Percentiles rank a stretch among this genome's conserved stretches.
These are phyloP conservation scores for Microtus ochrogaster DNA, from an alignment of 2,113 vertebrate genomes.

Conservation along the genomic window DNA sequence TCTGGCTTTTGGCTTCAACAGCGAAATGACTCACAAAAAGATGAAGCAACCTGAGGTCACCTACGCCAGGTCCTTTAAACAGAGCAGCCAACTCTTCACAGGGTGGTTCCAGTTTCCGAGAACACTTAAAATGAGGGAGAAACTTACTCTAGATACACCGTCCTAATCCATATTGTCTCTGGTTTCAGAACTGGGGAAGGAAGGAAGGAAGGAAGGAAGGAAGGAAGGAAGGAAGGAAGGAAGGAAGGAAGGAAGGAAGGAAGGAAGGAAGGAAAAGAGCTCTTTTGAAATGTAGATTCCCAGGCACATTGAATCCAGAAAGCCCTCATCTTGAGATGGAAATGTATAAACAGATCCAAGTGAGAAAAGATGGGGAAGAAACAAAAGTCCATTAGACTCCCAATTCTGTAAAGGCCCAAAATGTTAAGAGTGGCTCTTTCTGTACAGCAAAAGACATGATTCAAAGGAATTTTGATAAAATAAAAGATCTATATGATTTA, in stretches of 20 bases:
- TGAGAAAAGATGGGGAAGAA: background rate
- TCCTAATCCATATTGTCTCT: constrained; percentile 71
- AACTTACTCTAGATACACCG: constrained; percentile 47
- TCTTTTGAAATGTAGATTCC: constrained; percentile 75
- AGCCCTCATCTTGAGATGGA: background rate
- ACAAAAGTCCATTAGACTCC: constrained; percentile 44
- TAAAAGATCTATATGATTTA: background rate
- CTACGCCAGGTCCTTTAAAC: constrained; percentile 72
- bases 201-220: constrained; percentile 27
- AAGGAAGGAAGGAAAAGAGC: constrained; percentile 36
- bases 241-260: too few relatives aligned
- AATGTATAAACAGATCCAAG: constrained; percentile 64
- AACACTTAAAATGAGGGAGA: constrained; percentile 63
- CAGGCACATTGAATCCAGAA: constrained; percentile 57
- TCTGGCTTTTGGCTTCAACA: constrained; percentile 67
- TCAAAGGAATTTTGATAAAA: constrained; percentile 8
- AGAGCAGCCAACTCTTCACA: constrained; percentile 59
- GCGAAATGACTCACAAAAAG: constrained; percentile 65
- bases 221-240: too few relatives aligned
- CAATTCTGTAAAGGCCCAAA: background rate
- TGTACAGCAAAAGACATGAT: background rate
- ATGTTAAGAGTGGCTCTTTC: constrained; percentile 39
- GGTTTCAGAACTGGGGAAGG: constrained; percentile 34
- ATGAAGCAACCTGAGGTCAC: constrained; percentile 76
- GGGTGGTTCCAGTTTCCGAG: constrained; percentile 77